Base-by-base conservation (phyloP, 1,140 invertebrate species). In the Antheraea pernyi region DNA sequence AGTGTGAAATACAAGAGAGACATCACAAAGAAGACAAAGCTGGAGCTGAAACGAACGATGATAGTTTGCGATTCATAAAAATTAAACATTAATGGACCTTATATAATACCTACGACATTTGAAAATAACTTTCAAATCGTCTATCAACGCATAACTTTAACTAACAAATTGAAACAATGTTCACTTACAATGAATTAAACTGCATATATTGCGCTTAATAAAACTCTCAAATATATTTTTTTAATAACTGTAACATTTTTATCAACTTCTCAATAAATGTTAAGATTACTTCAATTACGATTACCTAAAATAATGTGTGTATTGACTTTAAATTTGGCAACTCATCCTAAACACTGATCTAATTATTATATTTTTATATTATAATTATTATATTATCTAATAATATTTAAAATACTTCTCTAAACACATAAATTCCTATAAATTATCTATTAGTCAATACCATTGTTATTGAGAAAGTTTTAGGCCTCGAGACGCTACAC, bases 311-410 rank as follows among this genome's bases (percentile, higher is more conserved):
- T 89, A 92, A 91, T 84, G 86, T 92, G 86, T 91, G 88, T 91
- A 91, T 92, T 92, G 90, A 92, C 90, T 92, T 91, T 91, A 88
- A 89, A 90, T 92, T 92, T 92, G 90, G 90, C 90, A 92, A 89
- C 88, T 92, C 88, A 81, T 88, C 80, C 90, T 92, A 92, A 89
- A 92, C 88, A 90, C 84, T 85, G 88, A 92, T 89, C 89, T 88
- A 84, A 82, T 85, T 85, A 74, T 81, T 77, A 71, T 79, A 75
- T 76, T 81, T 86, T 84, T 84, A 83, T 89, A 82, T 81, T 85
- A 82, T 82, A 86, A 81, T 71, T 70, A 77, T 81, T 82, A 85
- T 53, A 53, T 79, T 80, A 79, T 79, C 88, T 91, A 92, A 53
- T 53, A 85, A 91, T 92, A 90, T 92, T 92, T 91, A 92, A 91